Percentiles rank a stretch among this genome's conserved stretches.
phyloP scores from a whole-genome alignment of 1,140 invertebrate genomes.

The Cotesia glomerata region DNA sequence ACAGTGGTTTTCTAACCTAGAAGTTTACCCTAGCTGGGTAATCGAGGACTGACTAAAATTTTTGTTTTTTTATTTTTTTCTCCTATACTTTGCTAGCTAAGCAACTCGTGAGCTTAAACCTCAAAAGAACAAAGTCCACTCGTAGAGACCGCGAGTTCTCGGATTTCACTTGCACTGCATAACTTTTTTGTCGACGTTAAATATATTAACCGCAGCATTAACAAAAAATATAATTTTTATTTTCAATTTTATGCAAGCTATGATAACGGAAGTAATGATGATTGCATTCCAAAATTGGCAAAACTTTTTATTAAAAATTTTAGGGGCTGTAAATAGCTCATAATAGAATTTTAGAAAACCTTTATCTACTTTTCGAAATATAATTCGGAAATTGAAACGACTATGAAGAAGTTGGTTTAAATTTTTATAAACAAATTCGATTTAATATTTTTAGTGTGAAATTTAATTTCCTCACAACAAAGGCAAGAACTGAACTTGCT shows the following conservation, averaged over 20 bases:
- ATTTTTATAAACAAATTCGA: no score
- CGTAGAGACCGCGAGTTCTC: slow-evolving; percentile 11
- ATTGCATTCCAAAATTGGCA: no score
- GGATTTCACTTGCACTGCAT: slow-evolving; percentile 20
- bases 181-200: slow-evolving; percentile 3
- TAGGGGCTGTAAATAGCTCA: no score
- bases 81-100: slow-evolving; percentile 12
- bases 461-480: no score
- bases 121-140: slow-evolving; percentile 17
- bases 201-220: not conserved
- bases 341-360: no score
- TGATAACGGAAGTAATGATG: not conserved
- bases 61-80: slow-evolving; percentile 10
- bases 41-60: slow-evolving; percentile 19
- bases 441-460: no score
- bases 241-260: not conserved
- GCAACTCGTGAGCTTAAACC: slow-evolving; percentile 11
- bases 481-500: no score
- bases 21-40: slow-evolving; percentile 3
- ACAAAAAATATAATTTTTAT: not conserved
- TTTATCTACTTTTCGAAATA: no score
- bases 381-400: no score
- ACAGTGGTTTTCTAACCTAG: slow-evolving; percentile 22
- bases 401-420: no score
- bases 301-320: no score